Percentiles rank a stretch among this genome's conserved stretches.
Conservation (phyloP, 2,113 vertebrate genomes). For the Pseudonaja textilis region DNA sequence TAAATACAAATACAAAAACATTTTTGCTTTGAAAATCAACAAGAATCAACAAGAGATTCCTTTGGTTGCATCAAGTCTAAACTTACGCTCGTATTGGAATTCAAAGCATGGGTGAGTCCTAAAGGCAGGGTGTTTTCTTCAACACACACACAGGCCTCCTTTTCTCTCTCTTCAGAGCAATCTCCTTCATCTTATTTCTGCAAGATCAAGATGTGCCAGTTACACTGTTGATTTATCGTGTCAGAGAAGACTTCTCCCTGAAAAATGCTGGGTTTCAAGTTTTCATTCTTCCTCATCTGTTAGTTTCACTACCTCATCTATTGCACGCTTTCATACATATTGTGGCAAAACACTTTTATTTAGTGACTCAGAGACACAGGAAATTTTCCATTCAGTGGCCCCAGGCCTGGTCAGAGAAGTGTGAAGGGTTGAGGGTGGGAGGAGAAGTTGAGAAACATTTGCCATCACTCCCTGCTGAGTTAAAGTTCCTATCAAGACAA, state of each 20-base stretch:
- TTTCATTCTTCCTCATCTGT: constrained; percentile 54
- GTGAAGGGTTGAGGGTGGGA: neutral
- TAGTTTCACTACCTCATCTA: constrained; percentile 40
- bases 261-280: constrained; percentile 57
- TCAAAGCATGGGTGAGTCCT: constrained; percentile 19
- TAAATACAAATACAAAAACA: neutral
- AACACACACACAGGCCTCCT: neutral
- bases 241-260: constrained; percentile 46
- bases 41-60: constrained; percentile 17
- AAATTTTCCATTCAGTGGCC: constrained; percentile 13
- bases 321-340: constrained; percentile 17
- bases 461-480: neutral
- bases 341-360: constrained; percentile 14
- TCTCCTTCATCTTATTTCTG: constrained; percentile 22
- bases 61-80: constrained; percentile 15
- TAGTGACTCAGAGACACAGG: constrained; percentile 37
- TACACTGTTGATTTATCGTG: constrained; percentile 35
- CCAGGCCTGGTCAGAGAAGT: neutral
- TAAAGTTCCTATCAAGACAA: neutral
- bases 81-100: neutral
- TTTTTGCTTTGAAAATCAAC: constrained; percentile 12
- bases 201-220: constrained; percentile 36
- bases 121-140: constrained; percentile 1
- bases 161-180: constrained; percentile 9
- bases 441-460: constrained; percentile 35